Percentiles rank a stretch among this genome's conserved stretches.
Conservation (phyloP, 2,797 vertebrate species). For the Falco berigora region DNA sequence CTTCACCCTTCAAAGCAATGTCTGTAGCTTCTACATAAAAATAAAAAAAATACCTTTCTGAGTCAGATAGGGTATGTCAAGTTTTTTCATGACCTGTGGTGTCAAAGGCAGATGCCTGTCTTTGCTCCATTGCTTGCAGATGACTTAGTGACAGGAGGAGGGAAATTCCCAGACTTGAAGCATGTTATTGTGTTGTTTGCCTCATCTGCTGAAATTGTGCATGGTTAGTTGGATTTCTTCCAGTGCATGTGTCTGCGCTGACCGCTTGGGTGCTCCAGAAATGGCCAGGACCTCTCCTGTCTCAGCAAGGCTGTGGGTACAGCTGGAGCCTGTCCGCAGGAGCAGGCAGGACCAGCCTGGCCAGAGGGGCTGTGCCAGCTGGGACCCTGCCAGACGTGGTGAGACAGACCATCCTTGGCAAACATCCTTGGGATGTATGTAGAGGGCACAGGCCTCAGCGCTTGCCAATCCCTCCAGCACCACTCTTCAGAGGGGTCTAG, state of each 20-base stretch:
- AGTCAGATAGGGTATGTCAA: background rate
- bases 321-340: fast-evolving
- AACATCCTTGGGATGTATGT: fast-evolving
- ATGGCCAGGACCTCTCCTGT: background rate
- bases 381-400: background rate
- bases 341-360: background rate
- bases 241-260: background rate
- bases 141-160: background rate
- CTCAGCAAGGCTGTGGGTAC: background rate
- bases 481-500: background rate
- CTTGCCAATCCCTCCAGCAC: background rate
- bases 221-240: background rate
- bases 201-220: background rate
- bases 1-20: background rate
- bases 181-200: background rate
- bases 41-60: background rate
- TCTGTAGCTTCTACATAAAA: background rate
- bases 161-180: background rate
- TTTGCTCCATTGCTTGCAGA: background rate
- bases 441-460: background rate
- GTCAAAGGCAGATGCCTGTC: background rate
- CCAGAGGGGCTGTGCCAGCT: fast-evolving
- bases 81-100: background rate
- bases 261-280: background rate
- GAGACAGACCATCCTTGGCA: background rate